Evolutionary conservation across 2,113 vertebrate genomes (phyloP).

Genomic region (Electrona antarctica): DNA sequence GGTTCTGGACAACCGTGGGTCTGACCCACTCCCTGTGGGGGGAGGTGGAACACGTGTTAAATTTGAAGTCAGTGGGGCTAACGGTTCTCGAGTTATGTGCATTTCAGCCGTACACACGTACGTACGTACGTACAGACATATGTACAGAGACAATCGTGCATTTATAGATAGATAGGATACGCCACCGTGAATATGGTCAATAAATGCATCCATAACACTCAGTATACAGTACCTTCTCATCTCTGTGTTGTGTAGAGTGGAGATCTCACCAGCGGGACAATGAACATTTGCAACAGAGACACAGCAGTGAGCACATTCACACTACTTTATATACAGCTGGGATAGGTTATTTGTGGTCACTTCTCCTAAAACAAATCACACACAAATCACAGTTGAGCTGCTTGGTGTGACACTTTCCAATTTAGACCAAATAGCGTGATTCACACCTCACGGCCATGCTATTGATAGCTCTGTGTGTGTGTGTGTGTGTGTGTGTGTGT

Average conservation of each 20-base stretch:
- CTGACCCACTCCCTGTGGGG: too few species aligned
- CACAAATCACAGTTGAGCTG: conserved; percentile 67
- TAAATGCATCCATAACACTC: neutral
- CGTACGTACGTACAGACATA: too few species aligned
- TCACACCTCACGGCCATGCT: conserved; percentile 70
- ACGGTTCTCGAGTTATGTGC: too few species aligned
- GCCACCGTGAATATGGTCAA: too few species aligned
- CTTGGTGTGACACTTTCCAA: conserved; percentile 74
- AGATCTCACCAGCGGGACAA: conserved; percentile 23
- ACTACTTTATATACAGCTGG: too few species aligned
- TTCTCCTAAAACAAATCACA: conserved; percentile 63
- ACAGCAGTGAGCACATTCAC: too few species aligned
- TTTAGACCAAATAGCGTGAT: conserved; percentile 70
- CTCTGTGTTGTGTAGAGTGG: conserved; percentile 17
- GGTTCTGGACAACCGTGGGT: too few species aligned
- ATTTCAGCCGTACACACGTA: too few species aligned
- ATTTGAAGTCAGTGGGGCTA: too few species aligned
- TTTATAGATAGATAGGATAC: too few species aligned
- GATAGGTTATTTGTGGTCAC: conserved; percentile 69
- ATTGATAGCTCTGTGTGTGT: conserved; percentile 49
- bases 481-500: neutral
- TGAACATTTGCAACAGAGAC: conserved; percentile 39
- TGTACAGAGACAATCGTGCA: too few species aligned
- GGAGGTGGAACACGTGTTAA: too few species aligned
- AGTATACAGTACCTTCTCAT: conserved; percentile 30